Evolutionary conservation across 2,888 invertebrate species (phyloP), one percentile per base, ranked within the genome.

Genomic region (Mycalesis mineus): DNA sequence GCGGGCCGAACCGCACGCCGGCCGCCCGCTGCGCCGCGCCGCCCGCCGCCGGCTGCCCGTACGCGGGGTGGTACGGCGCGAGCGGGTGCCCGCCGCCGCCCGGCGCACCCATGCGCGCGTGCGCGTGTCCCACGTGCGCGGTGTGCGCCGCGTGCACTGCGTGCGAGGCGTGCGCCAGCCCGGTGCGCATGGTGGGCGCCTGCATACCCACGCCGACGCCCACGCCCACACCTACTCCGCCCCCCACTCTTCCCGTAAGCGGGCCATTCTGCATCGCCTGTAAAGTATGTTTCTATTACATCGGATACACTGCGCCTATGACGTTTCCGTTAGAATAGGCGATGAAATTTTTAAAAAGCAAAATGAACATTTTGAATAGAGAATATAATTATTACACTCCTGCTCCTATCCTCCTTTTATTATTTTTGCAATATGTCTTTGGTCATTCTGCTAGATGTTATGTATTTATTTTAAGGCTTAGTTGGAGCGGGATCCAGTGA

Each of bases 191-290:
- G 79, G 79, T 82, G 62, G 84, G 82, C 58, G 68, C 79, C 60
- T 66, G 71, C 66, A 70, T 68, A 45, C 69, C 75, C 40, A 77
- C 80, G 1, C 49, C 49, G 8, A 49, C 49, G 15, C 50, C 50
- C 15, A 51, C 50, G 80, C 58, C 61, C 5, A 58, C 60, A 40
- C 74, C 91, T 77, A 74, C 84, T 77, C 80, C 82, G 60, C 83
- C 70, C n/a, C 65, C 74, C 60, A 86, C 87, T 66, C 91, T 88
- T 68, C 92, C 80, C 77, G 91, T 94, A 79, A 95, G 91, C 0
- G 96, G 95, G 0, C 96, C 96, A 77, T 96, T 96, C 77, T 94
- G 95, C 91, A 95, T 92, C 57, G 90, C 90, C 88, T 92, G 85
- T 75, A 71, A 59, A 41, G 9, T 36, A n/a, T 22, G 36, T 8